phyloP scores from a whole-genome alignment of 2,113 vertebrate species.

The Erythrocercus mccallii region DNA sequence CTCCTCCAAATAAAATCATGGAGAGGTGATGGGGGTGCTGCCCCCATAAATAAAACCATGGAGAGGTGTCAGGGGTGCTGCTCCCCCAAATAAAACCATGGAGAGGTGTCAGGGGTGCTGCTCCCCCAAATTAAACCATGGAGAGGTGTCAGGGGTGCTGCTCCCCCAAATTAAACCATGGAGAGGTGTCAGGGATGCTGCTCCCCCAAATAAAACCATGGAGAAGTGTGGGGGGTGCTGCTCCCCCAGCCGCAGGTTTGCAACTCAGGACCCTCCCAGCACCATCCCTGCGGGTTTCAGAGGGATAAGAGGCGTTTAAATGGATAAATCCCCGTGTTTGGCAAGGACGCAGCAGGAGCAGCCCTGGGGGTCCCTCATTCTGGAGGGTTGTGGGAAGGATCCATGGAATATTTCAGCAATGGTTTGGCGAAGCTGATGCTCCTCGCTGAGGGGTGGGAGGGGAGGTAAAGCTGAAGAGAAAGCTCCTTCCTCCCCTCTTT shows the following conservation, averaged over 20 bases:
- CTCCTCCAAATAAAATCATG: not conserved
- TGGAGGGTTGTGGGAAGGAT: not conserved
- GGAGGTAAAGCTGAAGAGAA: not conserved
- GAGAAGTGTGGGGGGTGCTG: not conserved
- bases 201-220: not conserved
- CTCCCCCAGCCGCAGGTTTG: not conserved
- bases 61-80: not conserved
- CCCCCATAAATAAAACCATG: rapidly evolving
- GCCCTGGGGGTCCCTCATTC: rapidly evolving
- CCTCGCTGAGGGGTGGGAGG: not conserved
- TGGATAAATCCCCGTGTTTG: rapidly evolving
- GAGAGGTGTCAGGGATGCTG: not conserved
- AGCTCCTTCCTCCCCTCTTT: not conserved
- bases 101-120: rapidly evolving
- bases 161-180: not conserved
- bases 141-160: not conserved
- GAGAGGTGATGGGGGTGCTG: not conserved
- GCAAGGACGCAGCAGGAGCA: not conserved
- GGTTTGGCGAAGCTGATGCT: not conserved
- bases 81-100: rapidly evolving
- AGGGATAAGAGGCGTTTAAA: not conserved
- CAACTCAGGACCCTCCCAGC: not conserved
- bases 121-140: not conserved
- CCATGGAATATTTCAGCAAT: rapidly evolving
- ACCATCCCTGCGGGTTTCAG: not conserved